Evolutionary conservation across 2,113 vertebrate species (phyloP).

Genomic region (Cottus gobio): DNA sequence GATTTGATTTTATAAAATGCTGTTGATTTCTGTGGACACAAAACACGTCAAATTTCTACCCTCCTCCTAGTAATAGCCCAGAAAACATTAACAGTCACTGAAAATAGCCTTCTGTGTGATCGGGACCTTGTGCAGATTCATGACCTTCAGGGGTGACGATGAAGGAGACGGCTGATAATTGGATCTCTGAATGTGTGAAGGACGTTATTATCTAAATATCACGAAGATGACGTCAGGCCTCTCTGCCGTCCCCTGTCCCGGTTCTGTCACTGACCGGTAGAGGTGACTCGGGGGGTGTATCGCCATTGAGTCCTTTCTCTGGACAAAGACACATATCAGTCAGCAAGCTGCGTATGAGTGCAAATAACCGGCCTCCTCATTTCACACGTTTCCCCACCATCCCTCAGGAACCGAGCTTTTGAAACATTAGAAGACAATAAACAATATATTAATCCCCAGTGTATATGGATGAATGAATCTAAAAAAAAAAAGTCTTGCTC

Average conservation of each 20-base stretch:
- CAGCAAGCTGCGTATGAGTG: background rate
- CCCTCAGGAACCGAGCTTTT: background rate
- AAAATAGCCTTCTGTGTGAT: background rate
- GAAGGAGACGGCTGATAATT: slow-evolving; percentile 35
- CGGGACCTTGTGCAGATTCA: background rate
- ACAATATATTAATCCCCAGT: background rate
- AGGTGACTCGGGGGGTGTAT: slow-evolving; percentile 40
- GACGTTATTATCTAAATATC: slow-evolving; percentile 44
- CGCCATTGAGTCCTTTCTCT: slow-evolving; percentile 37
- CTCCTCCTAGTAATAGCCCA: background rate
- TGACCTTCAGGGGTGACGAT: slow-evolving; percentile 27
- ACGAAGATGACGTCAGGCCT: slow-evolving; percentile 30
- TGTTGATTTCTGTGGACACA: background rate
- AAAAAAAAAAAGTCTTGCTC: background rate
- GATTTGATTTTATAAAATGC: background rate
- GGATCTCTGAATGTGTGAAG: slow-evolving; percentile 39
- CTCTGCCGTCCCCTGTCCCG: slow-evolving; percentile 5
- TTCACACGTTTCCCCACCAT: background rate
- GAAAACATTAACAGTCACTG: slow-evolving; percentile 5
- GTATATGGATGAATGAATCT: slow-evolving; percentile 1
- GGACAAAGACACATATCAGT: slow-evolving; percentile 10
- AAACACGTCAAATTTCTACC: background rate
- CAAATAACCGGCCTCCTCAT: background rate
- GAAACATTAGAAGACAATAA: background rate
- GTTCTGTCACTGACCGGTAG: slow-evolving; percentile 6